Evolutionary conservation across 1,140 invertebrate genomes (phyloP), one percentile per base, ranked within the genome.

Genomic region (Colletes gigas): DNA sequence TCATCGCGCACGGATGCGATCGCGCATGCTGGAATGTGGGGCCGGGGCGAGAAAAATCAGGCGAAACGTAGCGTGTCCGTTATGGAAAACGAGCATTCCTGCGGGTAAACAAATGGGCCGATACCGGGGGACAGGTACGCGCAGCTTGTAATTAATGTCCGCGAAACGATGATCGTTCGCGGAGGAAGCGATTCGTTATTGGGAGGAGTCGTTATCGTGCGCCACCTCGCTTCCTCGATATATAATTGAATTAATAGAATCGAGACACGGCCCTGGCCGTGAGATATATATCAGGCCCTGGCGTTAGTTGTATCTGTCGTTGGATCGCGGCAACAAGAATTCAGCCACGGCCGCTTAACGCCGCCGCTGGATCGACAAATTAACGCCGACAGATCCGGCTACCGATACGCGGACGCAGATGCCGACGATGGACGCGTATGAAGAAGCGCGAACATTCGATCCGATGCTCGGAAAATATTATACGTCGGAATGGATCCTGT

Each of bases 231-330:
- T 86, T 86, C 84, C 84, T 83, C 85, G 52, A 86, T 83, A 83
- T 9, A 9, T 85, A 83, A 86, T 83, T 80, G 76, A 86, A 86
- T 86, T 72, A 78, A 86, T 86, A 67, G 81, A 83, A 86, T 83
- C 66, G 83, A 83, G 75, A 76, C 73, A 50, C 57, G 73, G 50
- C 15, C 66, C 17, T 70, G 78, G 52, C 14, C 74, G 17, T 57
- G 55, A 77, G 65, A 81, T 77, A 69, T 77, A 69, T 65, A 76
- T 72, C 44, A 2, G 6, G 44, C 14, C 12, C 4, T 14, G 62
- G 4, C 17, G 21, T 55, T 30, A 14, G 67, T 55, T 19, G 44
- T 52, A 19, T 39, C 63, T 47, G 52, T 55, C 52, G 52, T 8
- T 39, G 52, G 81, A 57, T 73, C 69, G 44, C 55, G 63, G 66